phyloP scores from a whole-genome alignment of 2,797 vertebrate species.

The Labroides dimidiatus region DNA sequence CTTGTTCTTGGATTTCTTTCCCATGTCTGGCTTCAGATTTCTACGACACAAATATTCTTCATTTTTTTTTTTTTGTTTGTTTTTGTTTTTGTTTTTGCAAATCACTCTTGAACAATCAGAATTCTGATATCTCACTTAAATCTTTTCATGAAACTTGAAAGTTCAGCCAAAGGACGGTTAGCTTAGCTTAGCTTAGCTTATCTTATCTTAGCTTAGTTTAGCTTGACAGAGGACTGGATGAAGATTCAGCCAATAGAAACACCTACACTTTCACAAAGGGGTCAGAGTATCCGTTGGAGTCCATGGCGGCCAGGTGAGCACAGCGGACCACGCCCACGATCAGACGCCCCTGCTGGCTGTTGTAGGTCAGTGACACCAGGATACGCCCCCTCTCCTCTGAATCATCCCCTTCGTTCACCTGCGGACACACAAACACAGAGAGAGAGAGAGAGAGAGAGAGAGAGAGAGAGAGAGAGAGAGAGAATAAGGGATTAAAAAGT shows the following conservation, averaged over 20 bases:
- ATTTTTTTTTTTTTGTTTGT: too few species aligned
- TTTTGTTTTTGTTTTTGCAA: too few species aligned
- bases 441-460: too few species aligned
- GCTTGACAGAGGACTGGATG: too few species aligned
- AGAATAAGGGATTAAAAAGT: neutral
- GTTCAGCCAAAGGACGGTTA: too few species aligned
- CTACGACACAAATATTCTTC: constrained; percentile 68
- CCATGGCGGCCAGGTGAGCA: constrained; percentile 95
- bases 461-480: too few species aligned
- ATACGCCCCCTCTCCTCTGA: constrained; percentile 93
- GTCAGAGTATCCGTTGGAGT: constrained; percentile 96
- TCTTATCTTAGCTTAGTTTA: too few species aligned
- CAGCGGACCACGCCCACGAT: constrained; percentile 94
- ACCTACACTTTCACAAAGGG: constrained; percentile 95
- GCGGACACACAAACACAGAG: constrained; percentile 13
- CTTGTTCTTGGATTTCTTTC: constrained; percentile 94
- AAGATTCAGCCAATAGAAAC: neutral
- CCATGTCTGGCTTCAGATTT: constrained; percentile 94
- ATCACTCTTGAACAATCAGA: too few species aligned
- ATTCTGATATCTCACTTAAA: too few species aligned
- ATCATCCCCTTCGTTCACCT: constrained; percentile 84
- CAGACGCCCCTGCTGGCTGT: constrained; percentile 90
- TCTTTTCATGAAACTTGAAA: too few species aligned
- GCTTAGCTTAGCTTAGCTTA: too few species aligned
- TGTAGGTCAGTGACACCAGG: constrained; percentile 93